Percentiles rank a stretch among this genome's conserved stretches.
phyloP scores from a whole-genome alignment of 2,797 vertebrate species.

The Trichosurus vulpecula region DNA sequence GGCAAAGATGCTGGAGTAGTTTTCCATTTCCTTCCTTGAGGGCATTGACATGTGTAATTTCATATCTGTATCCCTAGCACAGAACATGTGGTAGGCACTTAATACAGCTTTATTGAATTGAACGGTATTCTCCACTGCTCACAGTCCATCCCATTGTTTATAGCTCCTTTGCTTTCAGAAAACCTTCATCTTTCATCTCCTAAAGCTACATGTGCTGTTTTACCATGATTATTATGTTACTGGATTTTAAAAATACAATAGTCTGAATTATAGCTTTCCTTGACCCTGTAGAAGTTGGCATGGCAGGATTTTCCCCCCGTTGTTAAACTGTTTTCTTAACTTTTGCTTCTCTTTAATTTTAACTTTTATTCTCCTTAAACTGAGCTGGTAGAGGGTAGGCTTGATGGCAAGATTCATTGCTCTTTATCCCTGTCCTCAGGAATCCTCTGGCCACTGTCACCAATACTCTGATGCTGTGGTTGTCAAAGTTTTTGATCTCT shows the following conservation, averaged over 20 bases:
- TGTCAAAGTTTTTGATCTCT: not conserved
- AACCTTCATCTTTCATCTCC: not conserved
- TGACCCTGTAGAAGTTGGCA: not conserved
- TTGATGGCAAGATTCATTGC: not conserved
- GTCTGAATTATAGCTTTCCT: not conserved
- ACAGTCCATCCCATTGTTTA: conserved; percentile 14
- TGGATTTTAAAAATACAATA: conserved; percentile 42
- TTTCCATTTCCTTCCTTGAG: not conserved
- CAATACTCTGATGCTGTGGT: not conserved
- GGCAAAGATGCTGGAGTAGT: not conserved
- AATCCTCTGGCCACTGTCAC: not conserved
- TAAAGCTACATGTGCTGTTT: not conserved
- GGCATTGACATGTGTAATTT: not conserved
- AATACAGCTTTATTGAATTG: not conserved
- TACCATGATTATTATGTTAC: conserved; percentile 40
- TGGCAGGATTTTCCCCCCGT: not conserved
- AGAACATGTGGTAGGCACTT: not conserved
- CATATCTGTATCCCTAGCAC: not conserved
- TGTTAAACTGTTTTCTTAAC: not conserved
- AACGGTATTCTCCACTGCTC: not conserved
- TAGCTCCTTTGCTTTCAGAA: conserved; percentile 47
- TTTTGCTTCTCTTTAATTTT: not conserved
- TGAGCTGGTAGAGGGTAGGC: not conserved
- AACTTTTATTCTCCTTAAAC: not conserved
- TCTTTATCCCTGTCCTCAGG: not conserved